A percentile compares a stretch with the other conserved stretches of the same genome.
Conservation (phyloP, 1,140 invertebrate genomes). For the Chymomyza costata region DNA sequence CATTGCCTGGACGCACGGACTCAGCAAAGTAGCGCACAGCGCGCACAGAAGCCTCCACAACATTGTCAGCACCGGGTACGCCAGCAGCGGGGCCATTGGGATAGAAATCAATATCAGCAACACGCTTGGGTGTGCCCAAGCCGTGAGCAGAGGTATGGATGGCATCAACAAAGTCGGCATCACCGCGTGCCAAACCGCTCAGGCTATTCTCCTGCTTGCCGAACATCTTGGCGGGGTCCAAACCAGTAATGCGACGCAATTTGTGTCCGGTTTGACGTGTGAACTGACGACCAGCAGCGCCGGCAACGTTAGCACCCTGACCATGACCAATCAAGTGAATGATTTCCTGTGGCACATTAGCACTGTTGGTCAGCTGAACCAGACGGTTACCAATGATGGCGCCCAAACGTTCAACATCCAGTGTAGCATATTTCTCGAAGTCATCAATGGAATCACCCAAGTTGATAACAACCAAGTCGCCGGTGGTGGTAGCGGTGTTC, state of each 20-base stretch:
- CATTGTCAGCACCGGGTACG: conserved; percentile 76
- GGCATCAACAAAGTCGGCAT: conserved; percentile 81
- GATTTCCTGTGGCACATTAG: conserved; percentile 56
- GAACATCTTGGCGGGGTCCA: conserved; percentile 83
- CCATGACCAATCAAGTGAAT: conserved; percentile 67
- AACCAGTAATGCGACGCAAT: conserved; percentile 79
- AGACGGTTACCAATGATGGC: conserved; percentile 46
- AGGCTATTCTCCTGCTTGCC: conserved; percentile 77
- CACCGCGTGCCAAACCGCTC: conserved; percentile 77
- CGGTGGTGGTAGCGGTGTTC: conserved; percentile 27
- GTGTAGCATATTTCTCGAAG: conserved; percentile 49
- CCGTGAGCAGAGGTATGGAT: conserved; percentile 85
- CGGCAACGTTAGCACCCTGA: conserved; percentile 76
- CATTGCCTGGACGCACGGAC: conserved; percentile 77
- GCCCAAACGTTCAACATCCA: conserved; percentile 59
- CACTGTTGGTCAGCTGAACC: conserved; percentile 49
- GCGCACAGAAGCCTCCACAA: conserved; percentile 81
- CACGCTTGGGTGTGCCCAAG: conserved; percentile 81
- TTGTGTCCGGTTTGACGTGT: conserved; percentile 76
- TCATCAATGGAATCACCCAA: conserved; percentile 43
- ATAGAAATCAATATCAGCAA: conserved; percentile 86
- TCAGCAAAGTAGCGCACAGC: conserved; percentile 80
- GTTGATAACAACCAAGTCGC: conserved; percentile 50
- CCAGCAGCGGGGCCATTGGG: conserved; percentile 79
- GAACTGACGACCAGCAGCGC: conserved; percentile 79